phyloP scores from a whole-genome alignment of 2,888 invertebrate genomes.

The Cremastinae sp. region DNA sequence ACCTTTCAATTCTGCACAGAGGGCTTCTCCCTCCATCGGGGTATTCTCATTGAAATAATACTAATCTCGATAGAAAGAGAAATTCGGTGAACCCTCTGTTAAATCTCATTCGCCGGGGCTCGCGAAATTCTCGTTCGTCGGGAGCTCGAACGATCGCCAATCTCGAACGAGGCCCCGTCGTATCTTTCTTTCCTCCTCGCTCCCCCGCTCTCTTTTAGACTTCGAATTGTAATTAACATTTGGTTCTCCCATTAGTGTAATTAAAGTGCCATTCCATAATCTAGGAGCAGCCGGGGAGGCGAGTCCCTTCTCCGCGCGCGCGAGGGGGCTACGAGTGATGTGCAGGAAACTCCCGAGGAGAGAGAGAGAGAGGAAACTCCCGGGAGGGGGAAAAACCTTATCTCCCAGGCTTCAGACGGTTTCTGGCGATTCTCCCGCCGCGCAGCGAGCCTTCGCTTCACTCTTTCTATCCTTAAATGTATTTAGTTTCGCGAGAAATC shows the following conservation, averaged over 20 bases:
- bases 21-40: conserved; percentile 57
- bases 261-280: conserved; percentile 87
- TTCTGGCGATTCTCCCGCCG: conserved; percentile 43
- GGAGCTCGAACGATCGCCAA: conserved; percentile 57
- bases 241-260: conserved; percentile 89
- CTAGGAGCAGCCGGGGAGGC: conserved; percentile 78
- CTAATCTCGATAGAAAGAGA: conserved; percentile 73
- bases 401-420: conserved; percentile 79
- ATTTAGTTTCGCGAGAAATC: conserved; percentile 70
- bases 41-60: conserved; percentile 80
- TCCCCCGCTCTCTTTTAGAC: conserved; percentile 82
- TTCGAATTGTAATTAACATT: conserved; percentile 89
- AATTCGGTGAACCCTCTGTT: conserved; percentile 67
- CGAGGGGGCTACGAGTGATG: conserved; percentile 29
- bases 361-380: conserved; percentile 7
- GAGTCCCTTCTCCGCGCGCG: conserved; percentile 9
- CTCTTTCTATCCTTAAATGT: conserved; percentile 53
- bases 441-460: background rate
- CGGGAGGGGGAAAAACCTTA: conserved; percentile 74
- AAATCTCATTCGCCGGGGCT: conserved; percentile 68
- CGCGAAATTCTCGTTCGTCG: conserved; percentile 61
- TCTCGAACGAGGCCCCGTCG: conserved; percentile 80
- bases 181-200: conserved; percentile 80
- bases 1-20: conserved; percentile 58
- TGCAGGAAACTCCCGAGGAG: conserved; percentile 41